Percentiles rank a stretch among this genome's conserved stretches.
Conservation (phyloP, 2,888 invertebrate genomes). For the Acleris sparsana region DNA sequence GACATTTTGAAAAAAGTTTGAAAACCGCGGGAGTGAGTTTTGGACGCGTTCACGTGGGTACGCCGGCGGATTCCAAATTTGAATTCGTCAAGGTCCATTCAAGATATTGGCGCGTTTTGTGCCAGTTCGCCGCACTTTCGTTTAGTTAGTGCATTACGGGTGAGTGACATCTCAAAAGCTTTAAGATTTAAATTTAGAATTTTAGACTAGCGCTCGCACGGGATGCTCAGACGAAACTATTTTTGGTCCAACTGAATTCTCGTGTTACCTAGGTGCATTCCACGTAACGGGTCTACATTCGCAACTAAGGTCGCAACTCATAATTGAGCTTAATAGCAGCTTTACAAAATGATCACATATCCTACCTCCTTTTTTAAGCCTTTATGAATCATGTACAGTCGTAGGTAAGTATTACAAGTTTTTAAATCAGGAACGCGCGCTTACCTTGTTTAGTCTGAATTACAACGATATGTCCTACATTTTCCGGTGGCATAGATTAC, state of each 20-base stretch:
- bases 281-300: not conserved
- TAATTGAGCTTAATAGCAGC: not conserved
- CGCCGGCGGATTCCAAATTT: conserved; percentile 63
- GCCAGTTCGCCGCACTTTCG: conserved; percentile 55
- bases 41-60: conserved; percentile 57
- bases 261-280: conserved; percentile 63
- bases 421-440: conserved; percentile 23
- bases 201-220: conserved; percentile 52
- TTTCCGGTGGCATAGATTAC: conserved; percentile 25
- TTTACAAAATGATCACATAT: too few species aligned
- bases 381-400: not conserved
- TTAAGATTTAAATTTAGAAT: conserved; percentile 71
- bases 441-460: conserved; percentile 30
- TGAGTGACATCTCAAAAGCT: conserved; percentile 72
- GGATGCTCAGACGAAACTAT: conserved; percentile 72
- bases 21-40: conserved; percentile 62
- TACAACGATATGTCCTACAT: conserved; percentile 34
- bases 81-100: conserved; percentile 66
- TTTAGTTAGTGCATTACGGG: conserved; percentile 61
- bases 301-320: not conserved
- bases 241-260: conserved; percentile 74
- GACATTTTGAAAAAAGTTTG: conserved; percentile 44
- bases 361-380: too few species aligned
- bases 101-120: conserved; percentile 62
- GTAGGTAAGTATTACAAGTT: not conserved